A percentile compares a stretch with the other conserved stretches of the same genome.
These are phyloP conservation scores for Helicolenus hilgendorfi DNA, from an alignment of 2,797 vertebrate species.

Conservation along the genomic window DNA sequence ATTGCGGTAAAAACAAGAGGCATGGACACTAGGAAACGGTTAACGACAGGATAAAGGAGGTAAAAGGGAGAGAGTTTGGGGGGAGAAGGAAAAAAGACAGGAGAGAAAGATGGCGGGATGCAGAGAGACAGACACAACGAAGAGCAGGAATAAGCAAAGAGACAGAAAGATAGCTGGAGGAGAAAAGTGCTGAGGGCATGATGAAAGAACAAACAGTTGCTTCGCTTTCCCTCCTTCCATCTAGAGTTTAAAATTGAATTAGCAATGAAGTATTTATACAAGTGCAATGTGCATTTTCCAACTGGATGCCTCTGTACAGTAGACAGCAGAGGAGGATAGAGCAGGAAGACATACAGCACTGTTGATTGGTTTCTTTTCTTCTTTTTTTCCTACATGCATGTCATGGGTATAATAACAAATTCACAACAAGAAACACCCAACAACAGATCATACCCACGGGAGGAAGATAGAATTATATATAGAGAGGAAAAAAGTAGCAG, in stretches of 20 bases:
- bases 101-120: not conserved
- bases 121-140: not conserved
- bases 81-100: not conserved
- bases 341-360: not conserved
- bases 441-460: not conserved
- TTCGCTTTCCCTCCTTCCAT: conserved; percentile 40
- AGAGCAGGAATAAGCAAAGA: not conserved
- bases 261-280: conserved; percentile 81
- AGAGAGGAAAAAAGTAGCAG: not conserved
- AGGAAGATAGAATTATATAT: not conserved
- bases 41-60: not conserved
- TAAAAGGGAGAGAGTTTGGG: not conserved
- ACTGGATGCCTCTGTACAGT: conserved; percentile 50
- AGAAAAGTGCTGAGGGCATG: conserved; percentile 21
- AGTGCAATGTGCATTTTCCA: conserved; percentile 68
- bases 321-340: not conserved
- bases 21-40: not conserved
- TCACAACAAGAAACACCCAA: not conserved
- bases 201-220: conserved; percentile 48
- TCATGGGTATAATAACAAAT: not conserved
- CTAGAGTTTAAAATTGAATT: conserved; percentile 77
- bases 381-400: not conserved
- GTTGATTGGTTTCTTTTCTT: not conserved
- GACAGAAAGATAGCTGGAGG: conserved; percentile 17
- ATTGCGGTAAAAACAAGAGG: not conserved